Evolutionary conservation across 2,797 vertebrate genomes (phyloP), one percentile per base, ranked within the genome.

Genomic region (Macrochelys suwanniensis): DNA sequence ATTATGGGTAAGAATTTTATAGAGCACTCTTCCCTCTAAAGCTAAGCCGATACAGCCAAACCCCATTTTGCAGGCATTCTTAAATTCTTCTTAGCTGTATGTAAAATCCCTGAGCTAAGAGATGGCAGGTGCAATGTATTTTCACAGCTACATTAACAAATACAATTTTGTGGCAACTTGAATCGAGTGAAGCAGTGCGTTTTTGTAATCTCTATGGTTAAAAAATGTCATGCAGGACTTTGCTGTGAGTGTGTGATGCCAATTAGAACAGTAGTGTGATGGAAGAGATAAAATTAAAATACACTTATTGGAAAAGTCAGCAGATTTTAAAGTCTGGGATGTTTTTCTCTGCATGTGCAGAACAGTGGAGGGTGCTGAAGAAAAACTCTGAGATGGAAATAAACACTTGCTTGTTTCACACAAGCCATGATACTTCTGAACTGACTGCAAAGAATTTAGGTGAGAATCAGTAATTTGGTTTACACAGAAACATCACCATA

Each of bases 121-220:
- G 85, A 93, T 93, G 92, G 90, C 96, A 96, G 87, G 71, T 92
- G 95, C 92, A 95, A 83, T 97, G 96, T 97, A 96, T 97, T 97
- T 97, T 96, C 96, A 93, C 95, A 95, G 89, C 81, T 95, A 87
- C 88, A 45, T 93, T 97, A 96, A 90, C 94, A 96, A 97, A 97
- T 92, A 91, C 92, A 93, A 96, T 97, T 96, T 95, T 97, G 95
- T 97, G 96, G 91, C 92, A 95, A 95, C 95, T 96, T 97, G 96
- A 95, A 95, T 95, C 84, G 93, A 96, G 82, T 90, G 96, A 97
- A 96, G 96, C 94, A 97, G 92, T 89, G 95, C 94, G 96, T 96
- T 97, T 97, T 93, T 97, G 86, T 92, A 96, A 96, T 96, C 96
- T 96, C 94, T 91, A 0, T 93, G 96, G 95, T 89, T 96, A 95